Evolutionary conservation across 2,888 invertebrate species (phyloP).

Genomic region (Cyclophora punctaria): DNA sequence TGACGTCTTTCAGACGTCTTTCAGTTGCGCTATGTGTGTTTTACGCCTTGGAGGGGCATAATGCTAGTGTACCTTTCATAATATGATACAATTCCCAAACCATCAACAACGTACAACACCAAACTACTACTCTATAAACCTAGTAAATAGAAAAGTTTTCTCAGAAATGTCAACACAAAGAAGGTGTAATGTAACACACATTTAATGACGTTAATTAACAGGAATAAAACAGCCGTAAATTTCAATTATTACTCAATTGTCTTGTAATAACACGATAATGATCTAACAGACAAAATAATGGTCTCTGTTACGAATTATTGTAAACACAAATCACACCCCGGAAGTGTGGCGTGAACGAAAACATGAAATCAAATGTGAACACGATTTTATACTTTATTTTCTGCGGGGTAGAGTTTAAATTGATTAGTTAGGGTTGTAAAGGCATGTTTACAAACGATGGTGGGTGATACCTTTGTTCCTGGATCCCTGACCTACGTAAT

Average conservation of each 20-base stretch:
- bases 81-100: too few species aligned
- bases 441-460: constrained; percentile 38
- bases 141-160: too few species aligned
- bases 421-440: constrained; percentile 24
- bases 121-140: too few species aligned
- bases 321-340: constrained; percentile 43
- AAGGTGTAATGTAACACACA: too few species aligned
- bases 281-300: constrained; percentile 25
- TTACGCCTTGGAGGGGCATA: too few species aligned
- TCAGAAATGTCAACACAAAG: too few species aligned
- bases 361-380: constrained; percentile 25
- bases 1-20: too few species aligned
- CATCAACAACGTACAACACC: too few species aligned
- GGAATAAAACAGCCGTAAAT: neutral
- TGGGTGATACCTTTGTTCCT: constrained; percentile 16
- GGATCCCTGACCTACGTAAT: constrained; percentile 23
- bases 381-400: too few species aligned
- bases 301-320: constrained; percentile 26
- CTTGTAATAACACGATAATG: constrained; percentile 22
- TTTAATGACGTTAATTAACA: too few species aligned
- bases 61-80: too few species aligned
- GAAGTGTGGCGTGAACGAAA: constrained; percentile 43
- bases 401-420: neutral
- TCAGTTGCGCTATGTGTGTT: too few species aligned
- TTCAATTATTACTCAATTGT: constrained; percentile 21